Conservation (phyloP, 1,140 invertebrate species). For the Mylabris phalerata region DNA sequence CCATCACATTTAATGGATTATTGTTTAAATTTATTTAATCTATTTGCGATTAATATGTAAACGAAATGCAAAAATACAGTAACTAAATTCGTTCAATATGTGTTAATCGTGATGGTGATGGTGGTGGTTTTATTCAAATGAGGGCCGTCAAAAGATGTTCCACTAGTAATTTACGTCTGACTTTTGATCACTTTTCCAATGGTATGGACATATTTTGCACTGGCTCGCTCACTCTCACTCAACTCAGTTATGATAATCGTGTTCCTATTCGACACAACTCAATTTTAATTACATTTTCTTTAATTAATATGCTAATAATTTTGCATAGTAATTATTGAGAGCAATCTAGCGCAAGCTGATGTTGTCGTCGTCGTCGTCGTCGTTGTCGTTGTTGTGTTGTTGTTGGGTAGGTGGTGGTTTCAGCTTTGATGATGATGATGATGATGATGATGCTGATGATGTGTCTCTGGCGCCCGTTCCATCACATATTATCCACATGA, state of each 20-base stretch:
- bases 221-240: slow-evolving; percentile 11
- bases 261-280: slow-evolving; percentile 41
- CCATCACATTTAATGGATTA: too few relatives aligned
- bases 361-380: slow-evolving; percentile 26
- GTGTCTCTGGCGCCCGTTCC: too few relatives aligned
- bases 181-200: slow-evolving; percentile 32
- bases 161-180: slow-evolving; percentile 33
- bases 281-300: slow-evolving; percentile 46
- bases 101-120: too few relatives aligned
- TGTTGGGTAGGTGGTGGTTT: too few relatives aligned
- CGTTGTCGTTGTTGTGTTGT: too few relatives aligned
- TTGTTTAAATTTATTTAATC: too few relatives aligned
- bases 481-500: too few relatives aligned
- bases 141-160: slow-evolving; percentile 37
- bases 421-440: too few relatives aligned
- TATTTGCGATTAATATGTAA: slow-evolving; percentile 26
- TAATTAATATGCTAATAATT: slow-evolving; percentile 51
- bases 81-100: slow-evolving; percentile 24
- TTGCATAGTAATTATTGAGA: slow-evolving; percentile 48
- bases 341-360: slow-evolving; percentile 45
- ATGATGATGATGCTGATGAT: too few relatives aligned
- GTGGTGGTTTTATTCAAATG: slow-evolving; percentile 32
- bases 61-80: slow-evolving; percentile 36
- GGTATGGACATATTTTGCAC: slow-evolving; percentile 33
- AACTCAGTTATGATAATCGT: slow-evolving; percentile 38